Evolutionary conservation across 1,140 invertebrate species (phyloP), one percentile per base, ranked within the genome.

Genomic region (Leptopilina clavipes): DNA sequence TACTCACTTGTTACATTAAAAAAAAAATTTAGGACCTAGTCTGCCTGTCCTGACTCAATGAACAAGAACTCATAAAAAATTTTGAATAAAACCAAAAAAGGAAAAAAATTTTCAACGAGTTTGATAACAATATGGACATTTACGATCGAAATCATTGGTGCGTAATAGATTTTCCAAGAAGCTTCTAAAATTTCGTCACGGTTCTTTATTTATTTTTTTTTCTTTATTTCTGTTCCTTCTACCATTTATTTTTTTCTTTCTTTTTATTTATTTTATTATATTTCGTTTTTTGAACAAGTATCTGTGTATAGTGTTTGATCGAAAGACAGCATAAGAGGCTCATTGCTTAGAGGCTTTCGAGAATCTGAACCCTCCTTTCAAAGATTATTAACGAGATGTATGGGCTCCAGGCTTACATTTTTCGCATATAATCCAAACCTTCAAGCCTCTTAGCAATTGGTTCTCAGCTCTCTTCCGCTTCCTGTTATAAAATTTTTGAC

Each of bases 391-490:
- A 80, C 76, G 76, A 79, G 76, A 79, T 80, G 78, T 80, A 72
- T 31, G 5, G 48, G 81, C 81, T 79, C 17, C 45, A 72, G 71
- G 18, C 45, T 48, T 14, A n/a, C 45, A 48, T 48, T 78, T n/a
- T n/a, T 31, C 25, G 25, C 76, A 76, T 76, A 82, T 82, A 82
- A 82, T 82, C 78, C 78, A 78, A 31, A 73, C 76, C 81, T 82
- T 17, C 14, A 56, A 80, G 77, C 79, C 45, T n/a, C 45, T 48
- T 76, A 5, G 76, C 74, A 76, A 82, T 80, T 79, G 76, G 65
- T 74, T 78, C 76, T 79, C 74, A 71, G 17, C 72, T 78, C 74
- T 75, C 81, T 82, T 82, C 81, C 81, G 81, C 79, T 82, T 82
- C 74, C 74, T 77, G 71, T 76, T 72, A 2, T 72, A 52, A 76